Percentiles rank a stretch among this genome's conserved stretches.
phyloP scores from a whole-genome alignment of 2,797 vertebrate genomes.

The Uromys caudimaculatus region DNA sequence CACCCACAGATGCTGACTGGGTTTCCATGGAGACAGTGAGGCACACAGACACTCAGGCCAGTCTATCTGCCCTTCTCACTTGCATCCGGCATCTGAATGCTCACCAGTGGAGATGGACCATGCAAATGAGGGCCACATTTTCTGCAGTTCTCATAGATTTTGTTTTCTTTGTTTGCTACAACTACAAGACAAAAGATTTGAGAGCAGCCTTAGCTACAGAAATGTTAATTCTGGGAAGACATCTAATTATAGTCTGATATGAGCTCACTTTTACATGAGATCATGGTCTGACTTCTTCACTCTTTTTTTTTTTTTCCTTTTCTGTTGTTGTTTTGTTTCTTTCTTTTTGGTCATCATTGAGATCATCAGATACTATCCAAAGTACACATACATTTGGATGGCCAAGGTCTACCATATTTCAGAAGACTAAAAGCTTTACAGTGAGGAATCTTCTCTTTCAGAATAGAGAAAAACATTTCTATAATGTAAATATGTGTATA shows the following conservation, averaged over 20 bases:
- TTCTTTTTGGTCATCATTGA: not conserved
- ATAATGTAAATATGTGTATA: not conserved
- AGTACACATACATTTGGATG: slow-evolving; percentile 64
- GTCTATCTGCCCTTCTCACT: not conserved
- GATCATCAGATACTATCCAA: slow-evolving; percentile 24
- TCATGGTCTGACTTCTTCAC: slow-evolving; percentile 43
- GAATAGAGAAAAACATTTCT: not conserved
- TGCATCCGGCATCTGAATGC: not conserved
- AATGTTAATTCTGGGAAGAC: slow-evolving; percentile 70
- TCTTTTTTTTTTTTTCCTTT: not conserved
- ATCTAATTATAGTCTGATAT: slow-evolving; percentile 63
- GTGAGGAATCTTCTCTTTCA: not conserved
- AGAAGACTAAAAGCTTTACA: slow-evolving; percentile 28
- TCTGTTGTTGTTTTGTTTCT: not conserved
- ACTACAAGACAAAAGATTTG: not conserved
- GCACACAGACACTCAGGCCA: not conserved
- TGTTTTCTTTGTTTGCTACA: not conserved
- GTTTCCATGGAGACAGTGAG: slow-evolving; percentile 74
- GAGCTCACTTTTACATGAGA: slow-evolving; percentile 50
- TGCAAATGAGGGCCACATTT: not conserved
- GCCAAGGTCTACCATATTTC: slow-evolving; percentile 61
- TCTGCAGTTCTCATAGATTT: not conserved
- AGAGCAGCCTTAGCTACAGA: not conserved
- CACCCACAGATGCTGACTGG: not conserved
- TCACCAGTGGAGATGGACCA: not conserved